These are phyloP conservation scores for Sphenopsis melanotis DNA, from an alignment of 2,797 vertebrate species.

Conservation along the genomic window DNA sequence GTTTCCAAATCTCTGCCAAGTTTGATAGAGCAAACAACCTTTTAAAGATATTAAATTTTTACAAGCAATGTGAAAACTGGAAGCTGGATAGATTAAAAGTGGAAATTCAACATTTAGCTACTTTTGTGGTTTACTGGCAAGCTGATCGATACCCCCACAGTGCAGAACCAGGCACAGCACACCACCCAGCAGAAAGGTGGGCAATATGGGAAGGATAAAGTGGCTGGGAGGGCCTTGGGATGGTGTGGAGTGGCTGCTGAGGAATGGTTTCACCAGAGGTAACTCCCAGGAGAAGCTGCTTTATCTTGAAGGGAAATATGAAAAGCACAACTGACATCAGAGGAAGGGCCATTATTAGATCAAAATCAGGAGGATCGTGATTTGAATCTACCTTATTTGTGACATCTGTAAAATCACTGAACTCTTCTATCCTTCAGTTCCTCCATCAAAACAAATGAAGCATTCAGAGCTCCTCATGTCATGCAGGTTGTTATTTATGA, in stretches of 20 bases:
- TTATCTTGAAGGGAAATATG: background rate
- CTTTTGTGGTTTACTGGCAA: background rate
- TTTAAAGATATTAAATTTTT: background rate
- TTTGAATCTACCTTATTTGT: background rate
- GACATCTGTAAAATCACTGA: background rate
- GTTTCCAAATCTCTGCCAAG: background rate
- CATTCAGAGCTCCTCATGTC: background rate
- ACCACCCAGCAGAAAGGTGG: background rate
- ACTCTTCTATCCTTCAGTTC: background rate
- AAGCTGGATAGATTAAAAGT: background rate
- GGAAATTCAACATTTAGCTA: background rate
- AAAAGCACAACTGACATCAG: background rate
- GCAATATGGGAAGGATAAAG: background rate
- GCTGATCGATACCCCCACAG: background rate
- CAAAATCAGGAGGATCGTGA: background rate
- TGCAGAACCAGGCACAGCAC: background rate
- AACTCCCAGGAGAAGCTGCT: background rate
- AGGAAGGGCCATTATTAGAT: background rate
- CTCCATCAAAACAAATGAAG: background rate
- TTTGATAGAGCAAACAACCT: background rate
- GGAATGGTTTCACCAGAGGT: background rate
- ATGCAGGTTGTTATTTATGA: background rate
- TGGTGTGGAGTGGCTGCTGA: background rate
- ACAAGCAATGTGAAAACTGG: background rate
- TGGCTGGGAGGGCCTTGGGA: background rate